Base-by-base conservation (phyloP, 2,888 invertebrate species). In the Phalangium opilio region DNA sequence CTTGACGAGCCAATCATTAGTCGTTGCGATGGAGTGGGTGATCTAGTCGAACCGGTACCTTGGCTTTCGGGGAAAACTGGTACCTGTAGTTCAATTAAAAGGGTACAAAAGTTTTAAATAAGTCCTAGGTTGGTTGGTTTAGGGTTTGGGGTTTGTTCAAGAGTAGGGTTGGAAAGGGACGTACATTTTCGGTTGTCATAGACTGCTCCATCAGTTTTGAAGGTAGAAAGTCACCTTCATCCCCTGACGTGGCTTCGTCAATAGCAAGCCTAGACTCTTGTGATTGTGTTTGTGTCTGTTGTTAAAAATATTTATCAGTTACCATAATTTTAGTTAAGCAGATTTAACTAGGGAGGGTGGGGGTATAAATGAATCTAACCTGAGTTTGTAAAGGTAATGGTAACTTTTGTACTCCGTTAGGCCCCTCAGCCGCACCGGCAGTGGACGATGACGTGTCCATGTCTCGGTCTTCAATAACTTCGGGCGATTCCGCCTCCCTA, bases 121-220 rank as follows among this genome's bases (percentile, higher is more conserved):
- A 33, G 12, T 12, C 12, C 10, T 36, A 36, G 14, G 7, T 7
- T 36, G 11, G 3, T 17, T 27, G 8, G 27, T 4, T 27, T 27
- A 27, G 4, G 27, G 4, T 27, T 27, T 27, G 8, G 8, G 27
- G 27, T 27, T 27, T n/a, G n/a, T n/a, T n/a, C 27, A 7, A 8
- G 27, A 27, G 27, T 27, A 27, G 27, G 27, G 8, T 27, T 27
- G 4, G 8, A 27, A 27, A 27, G 8, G 27, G 35, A 52, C 52
- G 50, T 52, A 52, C 52, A 52, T 52, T 52, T 36, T 52, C 52
- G 36, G 52, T 50, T 48, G 52, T 53, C 39, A 53, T 44, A 38
- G 52, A 50, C 44, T 53, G 52, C 48, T 53, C 52, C 49, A 53
- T 47, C 34, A 53, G 41, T 43, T 50, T 53, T 17, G 52, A 53